phyloP scores from a whole-genome alignment of 2,113 vertebrate genomes.

The Pedetes capensis region DNA sequence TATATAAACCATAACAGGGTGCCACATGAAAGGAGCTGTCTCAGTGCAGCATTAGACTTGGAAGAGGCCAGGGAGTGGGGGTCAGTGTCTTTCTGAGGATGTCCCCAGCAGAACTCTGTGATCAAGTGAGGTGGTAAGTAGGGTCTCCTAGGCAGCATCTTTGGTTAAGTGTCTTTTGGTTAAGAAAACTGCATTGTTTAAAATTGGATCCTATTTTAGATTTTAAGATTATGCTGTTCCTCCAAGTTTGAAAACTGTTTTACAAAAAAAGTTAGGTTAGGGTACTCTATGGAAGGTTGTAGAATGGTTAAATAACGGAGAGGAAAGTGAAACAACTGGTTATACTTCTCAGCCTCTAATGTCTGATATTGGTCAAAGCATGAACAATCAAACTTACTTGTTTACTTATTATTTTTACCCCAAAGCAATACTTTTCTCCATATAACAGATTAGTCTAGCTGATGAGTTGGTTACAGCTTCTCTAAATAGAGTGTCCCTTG shows the following conservation, averaged over 20 bases:
- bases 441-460: conserved; percentile 60
- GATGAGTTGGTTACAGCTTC: conserved; percentile 52
- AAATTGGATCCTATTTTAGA: conserved; percentile 1
- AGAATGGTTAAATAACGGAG: background rate
- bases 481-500: conserved; percentile 64
- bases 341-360: background rate
- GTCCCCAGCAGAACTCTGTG: background rate
- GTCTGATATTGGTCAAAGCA: background rate
- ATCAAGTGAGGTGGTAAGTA: background rate
- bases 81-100: background rate
- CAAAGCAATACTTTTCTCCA: conserved; percentile 33
- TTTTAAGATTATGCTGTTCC: background rate
- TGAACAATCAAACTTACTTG: background rate
- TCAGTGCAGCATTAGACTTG: background rate
- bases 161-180: background rate
- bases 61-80: background rate
- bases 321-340: background rate
- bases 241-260: background rate
- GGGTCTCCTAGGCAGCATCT: background rate
- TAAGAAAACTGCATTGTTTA: background rate
- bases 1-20: background rate
- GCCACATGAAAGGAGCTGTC: background rate
- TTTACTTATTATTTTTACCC: conserved; percentile 3
- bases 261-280: background rate
- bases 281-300: background rate